Percentiles rank a stretch among this genome's conserved stretches.
phyloP scores from a whole-genome alignment of 2,888 invertebrate species.

The Agrochola macilenta region DNA sequence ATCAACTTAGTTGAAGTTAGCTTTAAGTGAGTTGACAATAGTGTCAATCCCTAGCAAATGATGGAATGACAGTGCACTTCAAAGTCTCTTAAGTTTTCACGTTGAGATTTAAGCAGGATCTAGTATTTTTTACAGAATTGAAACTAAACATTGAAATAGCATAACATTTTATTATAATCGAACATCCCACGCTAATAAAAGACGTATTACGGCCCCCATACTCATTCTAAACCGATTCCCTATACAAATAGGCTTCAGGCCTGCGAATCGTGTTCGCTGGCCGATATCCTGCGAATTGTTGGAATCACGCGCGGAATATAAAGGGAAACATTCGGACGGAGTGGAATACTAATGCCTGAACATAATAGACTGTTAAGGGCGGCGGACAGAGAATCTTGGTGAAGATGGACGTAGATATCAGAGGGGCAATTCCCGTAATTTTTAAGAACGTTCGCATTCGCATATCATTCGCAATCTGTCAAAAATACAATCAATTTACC shows the following conservation, averaged over 20 bases:
- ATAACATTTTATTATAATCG: constrained; percentile 3
- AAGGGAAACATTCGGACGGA: constrained; percentile 68
- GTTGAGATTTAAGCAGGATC: not conserved
- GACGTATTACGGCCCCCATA: constrained; percentile 44
- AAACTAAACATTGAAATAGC: not conserved
- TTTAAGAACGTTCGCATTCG: no score
- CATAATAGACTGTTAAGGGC: constrained; percentile 65
- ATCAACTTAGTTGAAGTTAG: no score
- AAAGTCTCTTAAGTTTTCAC: not conserved
- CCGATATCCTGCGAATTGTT: constrained; percentile 67
- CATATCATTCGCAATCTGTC: no score
- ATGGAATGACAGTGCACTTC: not conserved
- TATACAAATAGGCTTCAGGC: constrained; percentile 59
- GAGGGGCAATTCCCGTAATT: no score
- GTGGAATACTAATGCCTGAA: constrained; percentile 68
- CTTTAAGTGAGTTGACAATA: no score
- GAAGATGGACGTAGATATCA: not conserved
- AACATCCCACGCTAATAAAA: constrained; percentile 28
- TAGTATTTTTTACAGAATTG: not conserved
- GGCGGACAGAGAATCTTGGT: constrained; percentile 25
- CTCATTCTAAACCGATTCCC: constrained; percentile 58
- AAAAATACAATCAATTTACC: no score
- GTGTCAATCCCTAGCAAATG: not conserved
- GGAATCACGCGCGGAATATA: constrained; percentile 69
- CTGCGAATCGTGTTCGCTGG: constrained; percentile 62